phyloP scores from a whole-genome alignment of 2,797 vertebrate species.

The Manis crassicaudata region DNA sequence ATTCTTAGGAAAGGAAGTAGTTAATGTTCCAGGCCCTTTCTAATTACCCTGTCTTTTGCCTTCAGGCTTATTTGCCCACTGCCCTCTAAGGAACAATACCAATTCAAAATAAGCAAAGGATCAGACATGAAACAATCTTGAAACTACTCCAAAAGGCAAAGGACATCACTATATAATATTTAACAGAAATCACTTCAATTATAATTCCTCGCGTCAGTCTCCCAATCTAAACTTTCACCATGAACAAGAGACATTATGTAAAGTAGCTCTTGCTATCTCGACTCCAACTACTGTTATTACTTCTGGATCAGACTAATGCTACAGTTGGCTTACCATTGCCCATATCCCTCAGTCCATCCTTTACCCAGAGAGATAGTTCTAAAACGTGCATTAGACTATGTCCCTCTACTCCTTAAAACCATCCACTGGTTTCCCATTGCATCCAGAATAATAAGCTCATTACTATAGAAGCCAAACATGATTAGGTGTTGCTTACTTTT shows the following conservation, averaged over 20 bases:
- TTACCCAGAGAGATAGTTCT: neutral
- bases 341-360: neutral
- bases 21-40: neutral
- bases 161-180: neutral
- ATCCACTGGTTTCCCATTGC: neutral
- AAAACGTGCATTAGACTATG: neutral
- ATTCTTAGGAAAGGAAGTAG: neutral
- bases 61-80: neutral
- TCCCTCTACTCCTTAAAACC: neutral
- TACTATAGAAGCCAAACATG: neutral
- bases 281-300: neutral
- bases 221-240: neutral
- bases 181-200: neutral
- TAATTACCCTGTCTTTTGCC: slow-evolving; percentile 10
- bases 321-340: neutral
- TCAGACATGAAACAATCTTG: neutral
- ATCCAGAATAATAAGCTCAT: neutral
- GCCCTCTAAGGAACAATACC: neutral
- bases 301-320: neutral
- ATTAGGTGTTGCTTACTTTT: neutral
- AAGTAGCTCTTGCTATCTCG: neutral
- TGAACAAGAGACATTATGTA: neutral
- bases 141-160: neutral
- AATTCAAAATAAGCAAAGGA: slow-evolving; percentile 39
- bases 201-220: neutral